Evolutionary conservation across 2,888 invertebrate genomes (phyloP), one percentile per base, ranked within the genome.

Genomic region (Eupithecia subfuscata): DNA sequence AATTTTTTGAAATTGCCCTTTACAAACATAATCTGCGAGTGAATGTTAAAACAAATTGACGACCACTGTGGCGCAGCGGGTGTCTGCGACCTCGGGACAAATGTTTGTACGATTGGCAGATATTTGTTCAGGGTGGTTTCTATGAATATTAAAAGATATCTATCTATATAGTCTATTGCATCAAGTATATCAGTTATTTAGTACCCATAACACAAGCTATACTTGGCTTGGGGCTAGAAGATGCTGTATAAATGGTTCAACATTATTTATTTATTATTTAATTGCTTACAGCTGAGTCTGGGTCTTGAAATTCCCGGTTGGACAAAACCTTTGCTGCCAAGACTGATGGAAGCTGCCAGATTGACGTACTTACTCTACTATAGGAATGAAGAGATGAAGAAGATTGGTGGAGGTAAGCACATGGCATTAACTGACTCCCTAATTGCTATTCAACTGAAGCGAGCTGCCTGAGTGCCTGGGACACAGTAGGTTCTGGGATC

Each of bases 381-480:
- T 81, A 90, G 88, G 69, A 89, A 82, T 56, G 88, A 92, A 8
- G 93, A 93, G 76, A 92, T 94, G 94, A 91, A 90, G 77, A 92
- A 86, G 71, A 85, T 94, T 74, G 93, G 92, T 11, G 94, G 94
- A 78, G 94, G 94, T 92, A 82, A 70, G 56, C 11, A n/a, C 4
- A 9, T 45, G 8, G 0, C 18, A 25, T 60, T 25, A 22, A 25
- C 60, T 18, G 48, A 48, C 48, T 45, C 14, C 16, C 30, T 30
- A 30, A 45, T 45, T 18, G 48, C 48, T 48, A 6, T 6, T 48
- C 48, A 48, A n/a, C 2, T 8, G n/a, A n/a, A 52, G n/a, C 52
- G 3, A 52, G n/a, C 52, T n/a, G 52, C 52, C n/a, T 9, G 18
- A 52, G n/a, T 52, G n/a, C 9, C 9, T 52, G 52, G 52, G 52